Evolutionary conservation across 2,113 vertebrate genomes (phyloP).

Genomic region (Scortum barcoo): DNA sequence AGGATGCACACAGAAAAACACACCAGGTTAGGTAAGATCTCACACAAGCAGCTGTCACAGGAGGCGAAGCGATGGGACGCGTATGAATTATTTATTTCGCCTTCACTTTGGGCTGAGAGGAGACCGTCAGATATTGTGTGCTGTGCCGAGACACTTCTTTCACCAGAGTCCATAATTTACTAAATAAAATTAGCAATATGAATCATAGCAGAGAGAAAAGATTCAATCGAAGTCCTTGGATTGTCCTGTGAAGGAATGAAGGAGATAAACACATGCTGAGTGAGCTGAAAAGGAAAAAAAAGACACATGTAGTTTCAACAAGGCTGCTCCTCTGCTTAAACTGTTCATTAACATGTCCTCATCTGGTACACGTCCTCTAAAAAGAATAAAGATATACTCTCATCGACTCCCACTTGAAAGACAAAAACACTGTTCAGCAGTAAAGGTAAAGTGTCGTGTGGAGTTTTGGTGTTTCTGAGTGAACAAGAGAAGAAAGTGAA

Average conservation of each 20-base stretch:
- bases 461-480: no score
- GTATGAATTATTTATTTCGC: conserved; percentile 1
- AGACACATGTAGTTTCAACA: background rate
- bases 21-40: background rate
- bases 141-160: background rate
- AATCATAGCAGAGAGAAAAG: background rate
- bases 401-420: no score
- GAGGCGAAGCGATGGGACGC: background rate
- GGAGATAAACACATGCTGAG: background rate
- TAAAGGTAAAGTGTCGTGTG: no score
- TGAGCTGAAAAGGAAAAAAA: background rate
- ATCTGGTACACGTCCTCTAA: background rate
- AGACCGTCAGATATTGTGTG: background rate
- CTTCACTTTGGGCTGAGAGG: background rate
- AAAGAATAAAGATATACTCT: background rate
- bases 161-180: background rate
- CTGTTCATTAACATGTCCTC: background rate
- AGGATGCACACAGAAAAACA: background rate
- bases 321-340: background rate
- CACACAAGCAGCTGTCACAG: background rate
- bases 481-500: no score
- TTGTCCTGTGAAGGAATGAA: background rate
- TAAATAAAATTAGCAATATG: background rate
- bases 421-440: no score
- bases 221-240: background rate